A percentile compares a stretch with the other conserved stretches of the same genome.
Evolutionary conservation across 2,888 invertebrate species (phyloP).

Genomic region (Hypolimnas misippus): DNA sequence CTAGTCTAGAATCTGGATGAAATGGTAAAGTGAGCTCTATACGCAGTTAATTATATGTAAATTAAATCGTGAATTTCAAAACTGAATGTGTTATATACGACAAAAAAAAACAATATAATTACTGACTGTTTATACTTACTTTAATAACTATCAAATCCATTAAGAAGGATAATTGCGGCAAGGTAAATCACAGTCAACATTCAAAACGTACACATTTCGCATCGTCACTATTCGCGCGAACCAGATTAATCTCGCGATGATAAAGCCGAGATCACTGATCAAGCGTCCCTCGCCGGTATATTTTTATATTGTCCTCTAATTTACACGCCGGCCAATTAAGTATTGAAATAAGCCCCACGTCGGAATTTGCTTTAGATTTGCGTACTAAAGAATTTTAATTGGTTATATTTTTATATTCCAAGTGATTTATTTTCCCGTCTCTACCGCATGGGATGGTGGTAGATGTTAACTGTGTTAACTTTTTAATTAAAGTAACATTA

Average conservation of each 20-base stretch:
- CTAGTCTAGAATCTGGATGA: too few relatives aligned
- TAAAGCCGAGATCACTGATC: constrained; percentile 55
- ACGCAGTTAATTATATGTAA: too few relatives aligned
- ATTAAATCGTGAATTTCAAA: too few relatives aligned
- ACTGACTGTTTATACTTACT: too few relatives aligned
- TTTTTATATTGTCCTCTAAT: constrained; percentile 69
- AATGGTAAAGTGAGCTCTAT: too few relatives aligned
- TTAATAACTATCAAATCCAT: too few relatives aligned
- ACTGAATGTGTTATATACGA: too few relatives aligned
- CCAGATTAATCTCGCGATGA: constrained; percentile 61
- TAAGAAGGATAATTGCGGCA: not conserved
- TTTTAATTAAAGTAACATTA: not conserved
- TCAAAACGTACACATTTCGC: constrained; percentile 33
- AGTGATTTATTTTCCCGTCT: not conserved
- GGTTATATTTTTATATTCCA: constrained; percentile 38
- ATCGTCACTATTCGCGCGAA: constrained; percentile 53
- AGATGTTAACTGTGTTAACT: not conserved
- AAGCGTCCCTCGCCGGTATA: constrained; percentile 57
- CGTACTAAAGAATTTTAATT: constrained; percentile 48
- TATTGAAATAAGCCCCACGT: constrained; percentile 61
- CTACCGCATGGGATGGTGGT: too few relatives aligned
- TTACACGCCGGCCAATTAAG: constrained; percentile 74
- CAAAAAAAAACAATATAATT: too few relatives aligned
- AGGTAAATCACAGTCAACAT: constrained; percentile 12
- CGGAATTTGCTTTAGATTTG: constrained; percentile 55